Evolutionary conservation across 2,113 vertebrate genomes (phyloP), one percentile per base, ranked within the genome.

Genomic region (Sinosuthora webbiana): DNA sequence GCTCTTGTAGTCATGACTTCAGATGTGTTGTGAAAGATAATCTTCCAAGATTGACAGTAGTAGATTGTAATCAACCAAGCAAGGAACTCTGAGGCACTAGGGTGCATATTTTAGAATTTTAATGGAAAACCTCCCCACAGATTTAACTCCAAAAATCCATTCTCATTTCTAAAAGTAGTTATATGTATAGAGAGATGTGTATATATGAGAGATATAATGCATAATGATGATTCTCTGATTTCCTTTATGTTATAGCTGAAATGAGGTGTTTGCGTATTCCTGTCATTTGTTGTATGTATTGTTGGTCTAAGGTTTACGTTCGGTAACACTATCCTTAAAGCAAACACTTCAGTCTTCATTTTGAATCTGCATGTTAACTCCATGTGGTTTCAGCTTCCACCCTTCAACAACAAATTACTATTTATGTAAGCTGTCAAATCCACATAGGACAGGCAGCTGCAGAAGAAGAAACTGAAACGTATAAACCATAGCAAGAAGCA

Each of bases 341-440:
- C 84, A 94, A 93, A 93, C 83, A 83, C 35, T 87, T 64, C 55
- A 13, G 68, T 92, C 68, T 83, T 14, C 39, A 28, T 91, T 74
- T 71, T 56, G 83, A 88, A 93, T 65, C 80, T 78, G 42, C 71
- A 50, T 25, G 37, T 73, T 92, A 90, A 90, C 24, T 89, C 77
- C 59, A 44, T 53, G 71, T 57, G 67, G 91, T 95, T 97, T 97
- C 87, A 93, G 83, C 90, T 96, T 96, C 93, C 92, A 52, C 64
- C 64, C 25, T 95, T 92, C 79, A 91, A 64, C 87, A 96, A 94
- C 83, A 94, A 89, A 75, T 96, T 92, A 60, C 85, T 94, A 65
- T 96, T 95, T 94, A 70, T 76, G 37, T 81, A 79, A 63, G 52
- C 82, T 86, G 81, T 95, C 86, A 97, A 69, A 95, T 93, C 62